Conservation (phyloP, 2,113 vertebrate genomes). For the Mustelus asterias region DNA sequence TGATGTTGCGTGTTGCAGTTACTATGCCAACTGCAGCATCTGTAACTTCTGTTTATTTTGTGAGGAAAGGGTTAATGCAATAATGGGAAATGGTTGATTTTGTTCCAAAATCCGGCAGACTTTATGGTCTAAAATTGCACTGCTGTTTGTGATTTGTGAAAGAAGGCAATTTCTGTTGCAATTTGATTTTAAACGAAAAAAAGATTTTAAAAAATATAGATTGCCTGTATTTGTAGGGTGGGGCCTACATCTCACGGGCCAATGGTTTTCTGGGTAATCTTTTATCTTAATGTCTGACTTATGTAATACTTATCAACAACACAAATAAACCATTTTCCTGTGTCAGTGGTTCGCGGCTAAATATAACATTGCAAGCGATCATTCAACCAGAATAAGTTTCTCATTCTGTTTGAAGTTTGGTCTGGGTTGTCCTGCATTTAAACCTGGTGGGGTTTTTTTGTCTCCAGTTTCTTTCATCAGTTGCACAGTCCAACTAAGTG, state of each 20-base stretch:
- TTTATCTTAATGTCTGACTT: constrained; percentile 37
- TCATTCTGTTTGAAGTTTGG: neutral
- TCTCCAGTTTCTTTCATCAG: constrained; percentile 12
- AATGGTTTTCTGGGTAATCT: constrained; percentile 8
- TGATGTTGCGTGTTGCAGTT: neutral
- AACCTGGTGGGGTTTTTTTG: neutral
- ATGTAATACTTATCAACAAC: constrained; percentile 18
- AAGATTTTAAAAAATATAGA: neutral
- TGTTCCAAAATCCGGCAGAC: neutral
- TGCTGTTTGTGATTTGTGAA: neutral
- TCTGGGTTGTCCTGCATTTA: neutral
- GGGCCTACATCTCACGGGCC: neutral
- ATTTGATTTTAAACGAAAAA: neutral
- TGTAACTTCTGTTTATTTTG: neutral
- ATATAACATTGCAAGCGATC: neutral
- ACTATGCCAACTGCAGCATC: neutral
- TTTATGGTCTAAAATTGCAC: neutral
- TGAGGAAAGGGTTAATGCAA: neutral
- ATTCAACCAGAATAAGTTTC: constrained; percentile 20
- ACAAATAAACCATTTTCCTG: constrained; percentile 1
- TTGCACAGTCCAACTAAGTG: neutral
- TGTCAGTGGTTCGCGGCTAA: constrained; percentile 3
- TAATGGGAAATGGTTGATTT: neutral
- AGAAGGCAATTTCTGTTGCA: neutral
- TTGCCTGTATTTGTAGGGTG: neutral